A percentile compares a stretch with the other conserved stretches of the same genome.
Evolutionary conservation across 2,113 vertebrate genomes (phyloP).

Genomic region (Lanius collurio): DNA sequence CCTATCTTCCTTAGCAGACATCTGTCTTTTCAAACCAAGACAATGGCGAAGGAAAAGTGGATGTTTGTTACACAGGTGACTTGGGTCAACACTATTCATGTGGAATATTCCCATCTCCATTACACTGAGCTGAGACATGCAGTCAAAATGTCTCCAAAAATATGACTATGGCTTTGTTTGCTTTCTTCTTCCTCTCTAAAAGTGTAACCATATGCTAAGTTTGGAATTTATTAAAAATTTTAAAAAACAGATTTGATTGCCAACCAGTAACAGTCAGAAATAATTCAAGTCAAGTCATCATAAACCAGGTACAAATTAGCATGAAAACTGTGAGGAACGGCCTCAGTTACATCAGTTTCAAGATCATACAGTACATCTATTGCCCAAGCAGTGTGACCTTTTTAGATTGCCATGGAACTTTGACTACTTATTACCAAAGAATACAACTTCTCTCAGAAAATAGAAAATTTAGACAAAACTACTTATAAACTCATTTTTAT

Average conservation of each 20-base stretch:
- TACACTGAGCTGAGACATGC: background rate
- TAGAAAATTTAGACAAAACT: background rate
- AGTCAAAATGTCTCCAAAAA: background rate
- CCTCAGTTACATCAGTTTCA: background rate
- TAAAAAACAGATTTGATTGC: background rate
- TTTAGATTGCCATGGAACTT: background rate
- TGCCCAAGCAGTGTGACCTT: background rate
- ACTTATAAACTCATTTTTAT: background rate
- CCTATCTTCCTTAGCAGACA: no score
- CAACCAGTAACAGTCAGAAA: background rate
- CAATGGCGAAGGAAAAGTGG: background rate
- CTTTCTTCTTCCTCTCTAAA: background rate
- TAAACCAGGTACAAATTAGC: background rate
- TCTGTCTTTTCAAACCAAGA: no score
- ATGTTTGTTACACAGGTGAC: background rate
- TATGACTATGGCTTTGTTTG: constrained; percentile 22
- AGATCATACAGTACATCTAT: background rate
- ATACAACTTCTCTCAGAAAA: background rate
- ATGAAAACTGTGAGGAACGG: background rate
- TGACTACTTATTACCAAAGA: background rate
- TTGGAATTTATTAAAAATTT: background rate
- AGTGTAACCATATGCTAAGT: constrained; percentile 9
- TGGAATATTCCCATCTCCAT: background rate
- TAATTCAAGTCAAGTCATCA: constrained; percentile 14
- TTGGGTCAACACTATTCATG: background rate